Percentiles rank a stretch among this genome's conserved stretches.
phyloP scores from a whole-genome alignment of 2,888 invertebrate species.

The Polydrusus pterygomalis region DNA sequence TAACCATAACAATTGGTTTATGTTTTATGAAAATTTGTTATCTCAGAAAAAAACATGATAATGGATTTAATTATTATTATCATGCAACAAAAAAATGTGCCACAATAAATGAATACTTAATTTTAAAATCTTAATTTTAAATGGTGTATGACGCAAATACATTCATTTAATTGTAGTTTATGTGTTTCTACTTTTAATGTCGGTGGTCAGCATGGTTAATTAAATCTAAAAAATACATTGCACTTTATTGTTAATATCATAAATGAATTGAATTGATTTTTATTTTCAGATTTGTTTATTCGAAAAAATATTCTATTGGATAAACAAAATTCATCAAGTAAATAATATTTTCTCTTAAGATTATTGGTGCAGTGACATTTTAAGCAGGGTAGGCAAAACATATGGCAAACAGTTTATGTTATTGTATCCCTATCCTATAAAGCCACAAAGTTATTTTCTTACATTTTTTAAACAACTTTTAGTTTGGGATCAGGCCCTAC shows the following conservation, averaged over 20 bases:
- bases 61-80: background rate
- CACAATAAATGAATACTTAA: slow-evolving; percentile 12
- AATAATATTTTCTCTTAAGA: too few species aligned
- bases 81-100: slow-evolving; percentile 3
- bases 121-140: slow-evolving; percentile 23
- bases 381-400: too few species aligned
- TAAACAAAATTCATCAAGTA: too few species aligned
- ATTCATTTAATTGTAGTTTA: slow-evolving; percentile 9
- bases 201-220: background rate
- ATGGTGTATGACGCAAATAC: slow-evolving; percentile 21
- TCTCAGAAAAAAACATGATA: background rate
- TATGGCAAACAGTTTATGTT: too few species aligned
- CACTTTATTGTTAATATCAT: background rate
- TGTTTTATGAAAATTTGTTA: background rate
- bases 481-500: too few species aligned
- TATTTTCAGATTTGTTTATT: background rate
- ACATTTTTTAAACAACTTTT: too few species aligned
- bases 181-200: background rate
- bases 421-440: too few species aligned
- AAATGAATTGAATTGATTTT: background rate
- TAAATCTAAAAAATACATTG: slow-evolving; percentile 10
- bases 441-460: too few species aligned
- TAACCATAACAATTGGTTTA: background rate
- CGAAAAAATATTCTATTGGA: too few species aligned
- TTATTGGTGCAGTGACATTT: too few species aligned